Percentiles rank a stretch among this genome's conserved stretches.
Evolutionary conservation across 1,140 invertebrate genomes (phyloP).

Genomic region (Tetramorium simillimum): DNA sequence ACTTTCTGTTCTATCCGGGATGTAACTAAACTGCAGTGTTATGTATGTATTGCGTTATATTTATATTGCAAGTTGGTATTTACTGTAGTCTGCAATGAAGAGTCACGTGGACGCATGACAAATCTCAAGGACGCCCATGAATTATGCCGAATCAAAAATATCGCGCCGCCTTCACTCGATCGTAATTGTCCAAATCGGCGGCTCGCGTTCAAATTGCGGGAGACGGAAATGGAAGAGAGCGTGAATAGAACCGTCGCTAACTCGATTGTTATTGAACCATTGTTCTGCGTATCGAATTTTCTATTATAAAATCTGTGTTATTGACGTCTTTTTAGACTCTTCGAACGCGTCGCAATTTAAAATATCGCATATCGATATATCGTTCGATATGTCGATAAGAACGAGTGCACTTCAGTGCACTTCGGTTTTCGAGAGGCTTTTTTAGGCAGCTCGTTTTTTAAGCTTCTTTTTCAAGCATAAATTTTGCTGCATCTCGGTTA

Average conservation of each 20-base stretch:
- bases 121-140: no score
- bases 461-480: not conserved
- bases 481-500: not conserved
- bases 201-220: not conserved
- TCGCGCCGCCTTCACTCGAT: not conserved
- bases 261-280: not conserved
- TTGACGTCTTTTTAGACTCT: not conserved
- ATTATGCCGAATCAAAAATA: not conserved
- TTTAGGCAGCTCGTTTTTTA: not conserved
- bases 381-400: conserved; percentile 3
- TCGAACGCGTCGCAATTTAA: not conserved
- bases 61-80: no score
- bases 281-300: not conserved
- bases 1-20: no score
- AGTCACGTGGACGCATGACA: no score
- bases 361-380: conserved; percentile 12
- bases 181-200: not conserved
- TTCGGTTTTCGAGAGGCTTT: not conserved
- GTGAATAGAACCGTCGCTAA: not conserved
- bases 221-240: not conserved
- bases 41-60: no score
- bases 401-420: no score
- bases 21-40: no score
- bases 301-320: no score
- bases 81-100: no score